These are phyloP conservation scores for Chrysolina haemoptera DNA, from an alignment of 2,888 invertebrate species.

Conservation along the genomic window DNA sequence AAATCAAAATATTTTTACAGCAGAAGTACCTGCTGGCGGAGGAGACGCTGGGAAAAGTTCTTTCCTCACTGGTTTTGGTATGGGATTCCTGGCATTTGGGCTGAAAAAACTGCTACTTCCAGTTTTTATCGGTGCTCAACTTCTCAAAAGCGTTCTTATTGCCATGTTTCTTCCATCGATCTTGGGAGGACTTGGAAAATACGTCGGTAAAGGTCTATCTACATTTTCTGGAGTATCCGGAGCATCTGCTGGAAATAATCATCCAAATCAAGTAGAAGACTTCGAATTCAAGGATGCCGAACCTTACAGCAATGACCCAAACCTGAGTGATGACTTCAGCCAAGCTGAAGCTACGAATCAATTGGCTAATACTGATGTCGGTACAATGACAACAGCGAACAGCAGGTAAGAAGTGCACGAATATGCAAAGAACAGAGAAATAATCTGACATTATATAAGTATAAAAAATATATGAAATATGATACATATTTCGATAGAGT, in stretches of 20 bases:
- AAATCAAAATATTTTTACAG: neutral
- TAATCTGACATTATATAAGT: no score
- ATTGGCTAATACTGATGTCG: conserved; percentile 49
- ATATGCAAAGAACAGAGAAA: no score
- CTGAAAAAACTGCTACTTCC: conserved; percentile 89
- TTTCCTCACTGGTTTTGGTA: conserved; percentile 77
- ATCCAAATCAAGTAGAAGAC: conserved; percentile 73
- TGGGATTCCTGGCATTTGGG: conserved; percentile 82
- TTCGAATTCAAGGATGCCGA: conserved; percentile 83
- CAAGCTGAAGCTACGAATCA: conserved; percentile 57
- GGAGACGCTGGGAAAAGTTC: conserved; percentile 72
- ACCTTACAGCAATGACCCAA: conserved; percentile 67
- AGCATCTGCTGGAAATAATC: conserved; percentile 65
- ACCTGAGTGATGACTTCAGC: conserved; percentile 68
- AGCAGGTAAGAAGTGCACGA: conserved; percentile 61
- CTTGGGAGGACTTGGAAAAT: conserved; percentile 86
- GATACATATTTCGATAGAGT: no score
- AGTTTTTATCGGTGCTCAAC: conserved; percentile 85
- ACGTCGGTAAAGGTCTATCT: conserved; percentile 84
- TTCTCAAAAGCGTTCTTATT: conserved; percentile 85
- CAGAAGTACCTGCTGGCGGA: conserved; percentile 19
- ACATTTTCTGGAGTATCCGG: conserved; percentile 75
- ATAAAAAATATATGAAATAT: no score
- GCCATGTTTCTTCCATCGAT: conserved; percentile 90
- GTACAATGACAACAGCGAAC: conserved; percentile 54